These are phyloP conservation scores for Xiphophorus hellerii DNA, from an alignment of 2,113 vertebrate species.

Conservation along the genomic window DNA sequence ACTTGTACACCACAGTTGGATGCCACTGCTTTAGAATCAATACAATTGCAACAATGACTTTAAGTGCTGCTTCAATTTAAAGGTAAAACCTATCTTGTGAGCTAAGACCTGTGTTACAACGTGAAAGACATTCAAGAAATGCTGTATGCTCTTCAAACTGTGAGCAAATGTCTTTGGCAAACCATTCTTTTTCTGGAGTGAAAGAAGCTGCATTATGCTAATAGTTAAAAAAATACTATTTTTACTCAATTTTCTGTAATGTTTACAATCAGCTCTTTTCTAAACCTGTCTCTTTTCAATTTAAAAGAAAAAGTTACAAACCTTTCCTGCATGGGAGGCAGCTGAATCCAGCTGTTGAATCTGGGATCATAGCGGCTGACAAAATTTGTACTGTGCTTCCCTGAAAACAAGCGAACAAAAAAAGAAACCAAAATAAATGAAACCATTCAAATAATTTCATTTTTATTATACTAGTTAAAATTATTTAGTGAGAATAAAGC, in stretches of 20 bases:
- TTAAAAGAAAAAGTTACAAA: slow-evolving; percentile 59
- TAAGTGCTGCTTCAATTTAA: neutral
- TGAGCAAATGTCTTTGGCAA: neutral
- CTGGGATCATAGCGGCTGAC: slow-evolving; percentile 98
- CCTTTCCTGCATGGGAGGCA: slow-evolving; percentile 99
- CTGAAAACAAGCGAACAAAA: slow-evolving; percentile 71
- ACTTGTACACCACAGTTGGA: neutral
- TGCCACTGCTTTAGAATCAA: neutral
- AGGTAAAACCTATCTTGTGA: neutral
- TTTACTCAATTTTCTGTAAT: neutral
- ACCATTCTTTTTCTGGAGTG: neutral
- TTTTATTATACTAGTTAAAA: neutral
- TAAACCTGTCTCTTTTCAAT: neutral
- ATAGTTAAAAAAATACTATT: neutral
- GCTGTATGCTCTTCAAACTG: neutral
- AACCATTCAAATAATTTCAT: neutral
- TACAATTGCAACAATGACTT: neutral
- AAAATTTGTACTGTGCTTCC: slow-evolving; percentile 99
- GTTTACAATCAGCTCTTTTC: neutral
- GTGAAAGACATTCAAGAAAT: slow-evolving; percentile 9
- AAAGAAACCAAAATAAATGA: slow-evolving; percentile 3
- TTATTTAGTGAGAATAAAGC: too few relatives aligned
- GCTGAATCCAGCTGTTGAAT: slow-evolving; percentile 99
- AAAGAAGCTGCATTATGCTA: neutral
- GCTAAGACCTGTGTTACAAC: neutral